These are phyloP conservation scores for Epinotia ramella DNA, from an alignment of 2,888 invertebrate genomes.

Conservation along the genomic window DNA sequence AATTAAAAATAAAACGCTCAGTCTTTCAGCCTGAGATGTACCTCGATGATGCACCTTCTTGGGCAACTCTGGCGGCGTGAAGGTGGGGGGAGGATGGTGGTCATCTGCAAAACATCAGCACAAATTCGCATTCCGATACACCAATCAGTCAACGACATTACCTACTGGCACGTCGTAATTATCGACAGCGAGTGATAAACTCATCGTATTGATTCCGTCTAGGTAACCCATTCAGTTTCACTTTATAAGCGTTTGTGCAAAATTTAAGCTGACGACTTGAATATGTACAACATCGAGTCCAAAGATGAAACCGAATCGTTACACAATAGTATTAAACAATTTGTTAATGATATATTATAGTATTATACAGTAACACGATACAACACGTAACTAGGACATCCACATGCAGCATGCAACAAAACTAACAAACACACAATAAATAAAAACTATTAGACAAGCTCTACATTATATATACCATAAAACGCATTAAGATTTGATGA, in stretches of 20 bases:
- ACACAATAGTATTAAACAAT: conserved; percentile 36
- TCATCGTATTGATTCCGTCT: conserved; percentile 46
- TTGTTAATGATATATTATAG: conserved; percentile 44
- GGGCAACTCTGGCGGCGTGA: conserved; percentile 99
- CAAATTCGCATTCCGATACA: conserved; percentile 86
- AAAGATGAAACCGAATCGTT: conserved; percentile 65
- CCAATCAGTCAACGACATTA: conserved; percentile 75
- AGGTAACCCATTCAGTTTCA: conserved; percentile 60
- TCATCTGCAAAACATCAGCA: conserved; percentile 96
- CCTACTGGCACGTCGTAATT: conserved; percentile 74
- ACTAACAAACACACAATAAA: conserved; percentile 51
- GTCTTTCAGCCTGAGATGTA: conserved; percentile 85
- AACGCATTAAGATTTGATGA: conserved; percentile 58
- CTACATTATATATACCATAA: conserved; percentile 61
- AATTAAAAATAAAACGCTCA: conserved; percentile 75
- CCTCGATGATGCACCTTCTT: conserved; percentile 99
- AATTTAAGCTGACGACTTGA: conserved; percentile 47
- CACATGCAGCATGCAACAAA: conserved; percentile 68
- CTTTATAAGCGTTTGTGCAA: conserved; percentile 47
- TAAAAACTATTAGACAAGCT: conserved; percentile 70
- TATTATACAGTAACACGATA: conserved; percentile 49
- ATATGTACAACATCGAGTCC: conserved; percentile 42
- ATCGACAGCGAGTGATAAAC: conserved; percentile 68
- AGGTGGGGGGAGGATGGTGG: conserved; percentile 98
- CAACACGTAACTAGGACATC: conserved; percentile 61